A percentile compares a stretch with the other conserved stretches of the same genome.
These are phyloP conservation scores for Alectoris magna DNA, from an alignment of 2,797 vertebrate genomes.

Conservation along the genomic window DNA sequence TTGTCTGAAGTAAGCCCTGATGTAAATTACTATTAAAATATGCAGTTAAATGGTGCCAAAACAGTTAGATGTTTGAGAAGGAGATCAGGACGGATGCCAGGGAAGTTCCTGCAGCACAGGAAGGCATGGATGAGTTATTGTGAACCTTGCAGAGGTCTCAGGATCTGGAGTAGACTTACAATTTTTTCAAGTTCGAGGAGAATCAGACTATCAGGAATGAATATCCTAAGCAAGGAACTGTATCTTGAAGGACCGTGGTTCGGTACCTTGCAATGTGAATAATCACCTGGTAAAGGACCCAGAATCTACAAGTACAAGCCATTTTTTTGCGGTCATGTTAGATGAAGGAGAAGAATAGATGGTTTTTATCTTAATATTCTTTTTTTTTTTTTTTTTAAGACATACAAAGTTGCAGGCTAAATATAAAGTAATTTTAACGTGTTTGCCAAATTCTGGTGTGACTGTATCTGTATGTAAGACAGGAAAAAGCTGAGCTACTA, in stretches of 20 bases:
- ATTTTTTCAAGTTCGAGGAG: neutral
- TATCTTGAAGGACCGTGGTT: neutral
- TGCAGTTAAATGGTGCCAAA: neutral
- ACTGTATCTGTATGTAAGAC: neutral
- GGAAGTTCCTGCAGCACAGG: neutral
- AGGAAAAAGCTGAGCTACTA: neutral
- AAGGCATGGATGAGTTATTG: neutral
- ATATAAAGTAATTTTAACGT: conserved; percentile 1
- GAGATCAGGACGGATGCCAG: neutral
- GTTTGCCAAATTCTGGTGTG: neutral
- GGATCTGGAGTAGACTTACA: neutral
- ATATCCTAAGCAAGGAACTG: neutral
- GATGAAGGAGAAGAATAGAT: neutral
- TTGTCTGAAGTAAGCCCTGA: neutral
- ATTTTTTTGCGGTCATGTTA: neutral
- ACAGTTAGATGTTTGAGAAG: neutral
- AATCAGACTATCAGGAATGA: neutral
- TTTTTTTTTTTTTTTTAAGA: neutral
- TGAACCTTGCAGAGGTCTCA: neutral
- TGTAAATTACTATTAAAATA: neutral
- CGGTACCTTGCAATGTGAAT: neutral
- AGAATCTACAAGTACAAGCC: neutral
- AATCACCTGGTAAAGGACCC: neutral
- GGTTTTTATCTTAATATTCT: neutral
- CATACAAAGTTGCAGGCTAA: neutral